A percentile compares a stretch with the other conserved stretches of the same genome.
Conservation (phyloP, 2,113 vertebrate species). For the Alethe castanea region DNA sequence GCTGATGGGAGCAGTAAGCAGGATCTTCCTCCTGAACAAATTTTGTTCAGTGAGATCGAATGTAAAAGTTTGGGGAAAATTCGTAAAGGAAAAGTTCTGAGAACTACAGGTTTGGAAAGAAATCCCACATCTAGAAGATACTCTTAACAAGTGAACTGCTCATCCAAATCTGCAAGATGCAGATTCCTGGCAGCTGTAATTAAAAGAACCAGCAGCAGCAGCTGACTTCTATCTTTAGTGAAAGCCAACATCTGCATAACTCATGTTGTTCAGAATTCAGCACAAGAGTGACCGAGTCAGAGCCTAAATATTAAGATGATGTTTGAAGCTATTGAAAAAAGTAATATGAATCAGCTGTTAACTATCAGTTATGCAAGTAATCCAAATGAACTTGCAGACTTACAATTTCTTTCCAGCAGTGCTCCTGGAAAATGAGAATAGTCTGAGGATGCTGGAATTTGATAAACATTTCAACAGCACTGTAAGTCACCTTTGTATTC, state of each 20-base stretch:
- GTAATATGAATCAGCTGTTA: not conserved
- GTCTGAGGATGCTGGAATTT: not conserved
- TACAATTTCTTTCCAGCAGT: not conserved
- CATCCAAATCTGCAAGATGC: not conserved
- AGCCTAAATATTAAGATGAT: not conserved
- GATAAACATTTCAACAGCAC: not conserved
- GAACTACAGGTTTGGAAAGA: not conserved
- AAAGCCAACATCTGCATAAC: not conserved
- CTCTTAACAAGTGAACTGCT: not conserved
- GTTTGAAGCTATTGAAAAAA: not conserved
- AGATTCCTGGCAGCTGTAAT: not conserved
- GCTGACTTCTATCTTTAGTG: not conserved
- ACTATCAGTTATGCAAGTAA: not conserved
- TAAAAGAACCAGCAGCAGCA: not conserved
- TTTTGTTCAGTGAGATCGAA: not conserved
- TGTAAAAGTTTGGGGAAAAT: not conserved
- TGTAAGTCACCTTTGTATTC: not conserved
- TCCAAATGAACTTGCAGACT: not conserved
- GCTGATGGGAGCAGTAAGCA: not conserved
- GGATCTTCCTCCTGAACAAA: not conserved
- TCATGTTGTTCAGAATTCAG: not conserved
- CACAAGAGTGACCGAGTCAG: fast-evolving
- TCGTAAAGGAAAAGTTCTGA: not conserved
- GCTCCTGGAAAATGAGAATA: not conserved
- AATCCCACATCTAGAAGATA: not conserved